Percentiles rank a stretch among this genome's conserved stretches.
phyloP scores from a whole-genome alignment of 1,140 invertebrate species.

The Potamilus streckersoni region DNA sequence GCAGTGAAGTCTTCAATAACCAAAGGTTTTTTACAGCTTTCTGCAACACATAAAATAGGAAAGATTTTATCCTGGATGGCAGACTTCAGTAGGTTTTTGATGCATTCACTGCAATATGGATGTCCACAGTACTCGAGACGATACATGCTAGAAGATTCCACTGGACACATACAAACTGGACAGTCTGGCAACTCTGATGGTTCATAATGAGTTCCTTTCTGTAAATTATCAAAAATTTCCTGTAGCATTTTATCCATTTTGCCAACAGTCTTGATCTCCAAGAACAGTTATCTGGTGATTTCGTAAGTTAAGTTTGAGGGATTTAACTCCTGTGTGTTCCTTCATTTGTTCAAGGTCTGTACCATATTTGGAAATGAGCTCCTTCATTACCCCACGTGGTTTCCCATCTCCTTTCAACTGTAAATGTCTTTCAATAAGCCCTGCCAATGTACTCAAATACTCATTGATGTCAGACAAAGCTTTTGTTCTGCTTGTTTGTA shows the following conservation, averaged over 20 bases:
- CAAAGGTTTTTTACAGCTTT: slow-evolving; percentile 43
- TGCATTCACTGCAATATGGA: slow-evolving; percentile 53
- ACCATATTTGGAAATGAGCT: slow-evolving; percentile 37
- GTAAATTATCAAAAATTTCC: too few relatives aligned
- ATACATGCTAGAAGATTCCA: slow-evolving; percentile 45
- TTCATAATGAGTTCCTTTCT: too few relatives aligned
- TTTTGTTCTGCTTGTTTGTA: background rate
- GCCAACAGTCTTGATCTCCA: slow-evolving; percentile 37
- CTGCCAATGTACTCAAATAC: slow-evolving; percentile 33
- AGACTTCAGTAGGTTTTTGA: slow-evolving; percentile 36
- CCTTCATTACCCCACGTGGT: slow-evolving; percentile 56
- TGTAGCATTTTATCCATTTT: slow-evolving; percentile 4
- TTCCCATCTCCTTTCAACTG: slow-evolving; percentile 35
- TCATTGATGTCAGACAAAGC: slow-evolving; percentile 28
- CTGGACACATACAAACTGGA: slow-evolving; percentile 48
- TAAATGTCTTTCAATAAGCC: slow-evolving; percentile 22
- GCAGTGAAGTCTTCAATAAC: slow-evolving; percentile 41
- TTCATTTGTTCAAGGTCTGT: slow-evolving; percentile 34
- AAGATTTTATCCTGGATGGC: slow-evolving; percentile 34
- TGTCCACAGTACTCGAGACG: slow-evolving; percentile 59
- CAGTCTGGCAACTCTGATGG: slow-evolving; percentile 41
- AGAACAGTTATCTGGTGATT: slow-evolving; percentile 41
- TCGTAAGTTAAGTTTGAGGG: slow-evolving; percentile 35
- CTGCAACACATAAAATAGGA: slow-evolving; percentile 45
- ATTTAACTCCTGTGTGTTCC: slow-evolving; percentile 17